Evolutionary conservation across 2,888 invertebrate genomes (phyloP), one percentile per base, ranked within the genome.

Genomic region (Ennomos fuscantarius): DNA sequence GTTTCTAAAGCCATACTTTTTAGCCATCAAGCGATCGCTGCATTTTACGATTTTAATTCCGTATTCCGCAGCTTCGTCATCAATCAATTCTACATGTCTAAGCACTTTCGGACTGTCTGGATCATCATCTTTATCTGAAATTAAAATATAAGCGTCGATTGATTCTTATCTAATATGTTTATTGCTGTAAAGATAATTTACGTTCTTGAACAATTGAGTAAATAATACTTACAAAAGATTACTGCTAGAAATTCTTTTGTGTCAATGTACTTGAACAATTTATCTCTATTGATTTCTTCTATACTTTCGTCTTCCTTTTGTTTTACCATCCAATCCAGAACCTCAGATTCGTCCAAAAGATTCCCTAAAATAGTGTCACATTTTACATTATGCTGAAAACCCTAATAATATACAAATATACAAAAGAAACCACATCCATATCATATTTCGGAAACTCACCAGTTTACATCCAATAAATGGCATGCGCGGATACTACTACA

Each of bases 271-370:
- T 96, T 96, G 80, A 94, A 94, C 40, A 98, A 92, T 73, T 94
- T 94, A 47, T 97, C 96, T 73, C 98, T 94, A 76, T 96, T 95
- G 63, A 98, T 97, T 82, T 97, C 96, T 82, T 97, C 97, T 69
- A 98, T 97, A 78, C 97, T 97, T 82, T 96, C 96, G 81, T 98
- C 98, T 82, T 96, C 96, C 81, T 97, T 97, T 84, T 98, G 98
- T 82, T 96, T 95, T 58, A 96, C 93, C 94, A 98, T 97, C 98
- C 98, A 98, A 72, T 96, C 95, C 69, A 98, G 93, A 8, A 98
- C 97, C 81, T 96, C 95, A 45, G 93, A 93, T 85, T 97, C 97
- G 76, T 97, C 96, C 81, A 89, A 81, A 42, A 93, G 87, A 76
- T 91, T 90, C 60, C 93, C 93, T 93, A 90, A 84, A 93, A 92